These are phyloP conservation scores for Drosophila sp. DNA, from an alignment of 1,140 invertebrate genomes.

Conservation along the genomic window DNA sequence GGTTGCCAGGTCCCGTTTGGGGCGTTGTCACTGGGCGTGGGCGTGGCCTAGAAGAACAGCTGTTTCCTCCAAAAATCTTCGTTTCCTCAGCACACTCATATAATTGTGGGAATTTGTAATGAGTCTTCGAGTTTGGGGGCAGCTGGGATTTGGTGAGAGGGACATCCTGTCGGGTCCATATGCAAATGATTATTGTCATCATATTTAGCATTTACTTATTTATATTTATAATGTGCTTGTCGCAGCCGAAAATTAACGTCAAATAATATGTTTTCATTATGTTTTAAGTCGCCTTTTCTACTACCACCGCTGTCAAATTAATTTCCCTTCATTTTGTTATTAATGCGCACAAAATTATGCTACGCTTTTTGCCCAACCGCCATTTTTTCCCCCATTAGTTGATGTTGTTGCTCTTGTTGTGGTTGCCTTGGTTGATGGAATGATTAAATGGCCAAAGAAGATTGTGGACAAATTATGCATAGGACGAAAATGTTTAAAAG, in stretches of 20 bases:
- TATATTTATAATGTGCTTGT: slow-evolving; percentile 57
- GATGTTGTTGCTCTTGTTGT: slow-evolving; percentile 13
- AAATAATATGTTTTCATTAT: slow-evolving; percentile 69
- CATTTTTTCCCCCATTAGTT: slow-evolving; percentile 9
- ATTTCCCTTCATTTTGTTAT: slow-evolving; percentile 66
- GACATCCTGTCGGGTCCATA: slow-evolving; percentile 25
- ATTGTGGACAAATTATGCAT: slow-evolving; percentile 41
- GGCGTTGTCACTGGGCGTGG: slow-evolving; percentile 1
- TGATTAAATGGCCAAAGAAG: slow-evolving; percentile 37
- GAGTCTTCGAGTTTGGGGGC: slow-evolving; percentile 6
- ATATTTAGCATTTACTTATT: slow-evolving; percentile 53
- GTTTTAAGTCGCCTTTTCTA: slow-evolving; percentile 28
- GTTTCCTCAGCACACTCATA: slow-evolving; percentile 14
- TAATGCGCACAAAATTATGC: slow-evolving; percentile 59
- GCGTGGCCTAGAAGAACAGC: slow-evolving; percentile 23
- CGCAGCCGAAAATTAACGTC: slow-evolving; percentile 50
- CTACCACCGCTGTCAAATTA: slow-evolving; percentile 47
- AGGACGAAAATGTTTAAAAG: slow-evolving; percentile 38
- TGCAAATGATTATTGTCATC: slow-evolving; percentile 65
- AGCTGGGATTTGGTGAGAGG: background rate
- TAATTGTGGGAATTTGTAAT: slow-evolving; percentile 57
- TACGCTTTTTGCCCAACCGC: slow-evolving; percentile 24
- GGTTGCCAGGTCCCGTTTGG: background rate
- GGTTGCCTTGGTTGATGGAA: slow-evolving; percentile 21
- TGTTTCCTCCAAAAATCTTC: slow-evolving; percentile 27